These are phyloP conservation scores for Drepana falcataria DNA, from an alignment of 2,888 invertebrate genomes.

Conservation along the genomic window DNA sequence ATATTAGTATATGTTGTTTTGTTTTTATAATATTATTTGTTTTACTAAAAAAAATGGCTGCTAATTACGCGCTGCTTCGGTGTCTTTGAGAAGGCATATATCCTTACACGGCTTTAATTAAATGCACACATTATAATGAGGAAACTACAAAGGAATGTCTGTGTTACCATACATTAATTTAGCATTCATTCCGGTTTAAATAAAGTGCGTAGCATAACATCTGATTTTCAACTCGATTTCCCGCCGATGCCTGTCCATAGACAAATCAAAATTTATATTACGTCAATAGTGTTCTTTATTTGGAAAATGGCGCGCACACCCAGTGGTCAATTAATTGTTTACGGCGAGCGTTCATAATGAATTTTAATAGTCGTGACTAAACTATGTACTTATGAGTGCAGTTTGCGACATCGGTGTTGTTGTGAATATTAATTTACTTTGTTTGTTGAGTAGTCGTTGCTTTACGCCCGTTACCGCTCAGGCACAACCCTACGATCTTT, in stretches of 20 bases:
- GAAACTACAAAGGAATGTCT: background rate
- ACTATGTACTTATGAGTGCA: background rate
- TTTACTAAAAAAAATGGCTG: no score
- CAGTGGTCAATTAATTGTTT: conserved; percentile 4
- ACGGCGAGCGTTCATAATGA: conserved; percentile 11
- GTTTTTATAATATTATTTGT: no score
- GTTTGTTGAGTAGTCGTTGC: background rate
- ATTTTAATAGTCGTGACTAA: conserved; percentile 13
- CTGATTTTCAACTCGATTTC: background rate
- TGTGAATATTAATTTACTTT: background rate
- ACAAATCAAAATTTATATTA: no score
- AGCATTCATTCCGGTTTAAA: background rate
- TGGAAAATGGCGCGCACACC: background rate
- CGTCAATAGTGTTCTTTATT: no score
- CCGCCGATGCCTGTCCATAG: background rate
- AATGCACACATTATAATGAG: background rate
- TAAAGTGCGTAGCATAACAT: background rate
- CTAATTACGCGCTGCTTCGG: no score
- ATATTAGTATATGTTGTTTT: no score
- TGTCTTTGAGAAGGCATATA: background rate
- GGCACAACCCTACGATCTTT: no score
- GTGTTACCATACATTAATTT: background rate
- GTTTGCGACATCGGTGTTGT: background rate
- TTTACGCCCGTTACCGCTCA: no score
- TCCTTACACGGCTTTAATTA: background rate